Conservation (phyloP, 2,797 vertebrate species). For the Loriculus beryllinus region DNA sequence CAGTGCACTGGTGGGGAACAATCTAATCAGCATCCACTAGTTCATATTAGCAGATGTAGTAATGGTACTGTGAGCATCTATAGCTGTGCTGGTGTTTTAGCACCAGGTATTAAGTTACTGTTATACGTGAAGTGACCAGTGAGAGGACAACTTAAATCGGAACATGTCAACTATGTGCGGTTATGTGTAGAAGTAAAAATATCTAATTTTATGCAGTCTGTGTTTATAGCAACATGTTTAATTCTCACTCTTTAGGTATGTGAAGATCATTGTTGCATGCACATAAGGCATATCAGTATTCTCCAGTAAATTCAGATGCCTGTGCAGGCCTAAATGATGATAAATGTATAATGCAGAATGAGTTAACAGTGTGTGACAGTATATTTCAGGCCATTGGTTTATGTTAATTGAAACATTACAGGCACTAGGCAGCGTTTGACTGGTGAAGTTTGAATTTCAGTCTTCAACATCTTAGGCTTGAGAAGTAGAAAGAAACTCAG, state of each 20-base stretch:
- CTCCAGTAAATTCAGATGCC: not conserved
- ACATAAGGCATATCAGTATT: not conserved
- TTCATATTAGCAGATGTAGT: not conserved
- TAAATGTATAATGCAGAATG: rapidly evolving
- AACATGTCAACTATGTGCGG: not conserved
- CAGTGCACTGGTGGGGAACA: not conserved
- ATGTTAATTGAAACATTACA: not conserved
- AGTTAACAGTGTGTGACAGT: not conserved
- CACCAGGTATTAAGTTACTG: slow-evolving; percentile 6
- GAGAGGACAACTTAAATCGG: not conserved
- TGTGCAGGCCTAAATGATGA: not conserved
- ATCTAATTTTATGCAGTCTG: not conserved
- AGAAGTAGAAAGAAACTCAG: not conserved
- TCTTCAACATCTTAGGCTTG: not conserved
- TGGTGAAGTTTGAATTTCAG: not conserved
- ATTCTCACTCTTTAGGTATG: not conserved
- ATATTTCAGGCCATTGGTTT: not conserved
- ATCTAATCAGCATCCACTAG: not conserved
- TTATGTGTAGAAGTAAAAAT: not conserved
- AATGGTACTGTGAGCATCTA: not conserved
- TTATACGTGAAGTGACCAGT: not conserved
- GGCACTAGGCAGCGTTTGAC: not conserved
- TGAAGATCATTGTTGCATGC: not conserved
- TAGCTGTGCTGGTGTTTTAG: not conserved
- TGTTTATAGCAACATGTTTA: not conserved